Percentiles rank a stretch among this genome's conserved stretches.
phyloP scores from a whole-genome alignment of 2,888 invertebrate genomes.

The Synergus gifuensis region DNA sequence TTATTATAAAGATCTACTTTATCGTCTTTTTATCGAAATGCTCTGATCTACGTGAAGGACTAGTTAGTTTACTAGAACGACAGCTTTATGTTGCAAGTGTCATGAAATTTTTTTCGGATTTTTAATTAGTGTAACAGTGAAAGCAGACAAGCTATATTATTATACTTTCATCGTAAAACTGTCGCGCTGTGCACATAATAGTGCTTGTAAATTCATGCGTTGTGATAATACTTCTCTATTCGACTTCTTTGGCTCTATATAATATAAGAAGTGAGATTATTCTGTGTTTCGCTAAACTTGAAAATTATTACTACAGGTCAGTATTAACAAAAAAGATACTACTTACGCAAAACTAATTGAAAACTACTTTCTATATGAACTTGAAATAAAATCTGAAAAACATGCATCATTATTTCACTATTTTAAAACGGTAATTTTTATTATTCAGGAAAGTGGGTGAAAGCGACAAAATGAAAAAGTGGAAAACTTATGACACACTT shows the following conservation, averaged over 20 bases:
- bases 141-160: background rate
- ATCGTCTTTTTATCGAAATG: background rate
- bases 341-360: background rate
- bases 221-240: slow-evolving; percentile 14
- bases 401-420: slow-evolving; percentile 1
- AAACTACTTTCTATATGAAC: background rate
- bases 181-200: background rate
- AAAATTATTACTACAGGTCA: background rate
- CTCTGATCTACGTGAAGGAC: background rate
- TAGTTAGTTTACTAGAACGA: background rate
- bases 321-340: background rate
- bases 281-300: background rate
- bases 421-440: background rate
- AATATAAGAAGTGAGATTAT: background rate
- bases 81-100: background rate
- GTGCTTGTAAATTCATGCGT: slow-evolving; percentile 35
- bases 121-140: slow-evolving; percentile 36
- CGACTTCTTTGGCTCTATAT: background rate
- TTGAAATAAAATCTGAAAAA: background rate
- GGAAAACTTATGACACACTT: slow-evolving; percentile 34
- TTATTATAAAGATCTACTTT: background rate
- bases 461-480: slow-evolving; percentile 39
- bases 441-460: slow-evolving; percentile 34
- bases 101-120: slow-evolving; percentile 1
- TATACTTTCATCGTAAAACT: slow-evolving; percentile 26